Evolutionary conservation across 2,113 vertebrate species (phyloP).

Genomic region (Melanerpes aurifrons): DNA sequence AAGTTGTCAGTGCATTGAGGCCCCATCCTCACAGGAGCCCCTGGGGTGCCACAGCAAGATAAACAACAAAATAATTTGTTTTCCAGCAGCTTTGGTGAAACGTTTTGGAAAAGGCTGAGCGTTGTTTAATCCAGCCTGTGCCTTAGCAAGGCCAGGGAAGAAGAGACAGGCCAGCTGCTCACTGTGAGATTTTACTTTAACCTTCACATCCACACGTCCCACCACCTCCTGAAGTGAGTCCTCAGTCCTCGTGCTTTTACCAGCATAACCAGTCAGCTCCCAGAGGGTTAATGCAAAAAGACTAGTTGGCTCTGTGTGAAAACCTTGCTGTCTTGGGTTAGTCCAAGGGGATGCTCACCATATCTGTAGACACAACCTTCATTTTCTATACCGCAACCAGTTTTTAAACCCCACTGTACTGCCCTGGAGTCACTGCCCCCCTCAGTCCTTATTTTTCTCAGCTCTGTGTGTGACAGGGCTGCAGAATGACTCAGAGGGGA

Average conservation of each 20-base stretch:
- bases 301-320: not conserved
- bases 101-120: not conserved
- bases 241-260: not conserved
- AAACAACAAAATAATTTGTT: not conserved
- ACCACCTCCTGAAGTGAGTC: not conserved
- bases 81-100: not conserved
- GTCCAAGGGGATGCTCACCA: not conserved
- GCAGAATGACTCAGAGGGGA: slow-evolving; percentile 32
- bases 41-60: not conserved
- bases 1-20: not conserved
- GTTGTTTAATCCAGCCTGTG: not conserved
- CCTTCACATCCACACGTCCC: not conserved
- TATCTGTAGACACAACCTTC: not conserved
- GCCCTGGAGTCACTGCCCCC: not conserved
- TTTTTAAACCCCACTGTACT: not conserved
- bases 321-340: not conserved
- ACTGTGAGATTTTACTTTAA: not conserved
- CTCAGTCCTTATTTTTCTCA: fast-evolving
- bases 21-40: not conserved
- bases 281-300: not conserved
- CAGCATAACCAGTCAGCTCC: not conserved
- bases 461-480: not conserved
- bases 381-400: not conserved
- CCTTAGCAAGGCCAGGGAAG: not conserved
- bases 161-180: not conserved